Evolutionary conservation across 2,888 invertebrate genomes (phyloP).

Genomic region (Frankliniella fusca): DNA sequence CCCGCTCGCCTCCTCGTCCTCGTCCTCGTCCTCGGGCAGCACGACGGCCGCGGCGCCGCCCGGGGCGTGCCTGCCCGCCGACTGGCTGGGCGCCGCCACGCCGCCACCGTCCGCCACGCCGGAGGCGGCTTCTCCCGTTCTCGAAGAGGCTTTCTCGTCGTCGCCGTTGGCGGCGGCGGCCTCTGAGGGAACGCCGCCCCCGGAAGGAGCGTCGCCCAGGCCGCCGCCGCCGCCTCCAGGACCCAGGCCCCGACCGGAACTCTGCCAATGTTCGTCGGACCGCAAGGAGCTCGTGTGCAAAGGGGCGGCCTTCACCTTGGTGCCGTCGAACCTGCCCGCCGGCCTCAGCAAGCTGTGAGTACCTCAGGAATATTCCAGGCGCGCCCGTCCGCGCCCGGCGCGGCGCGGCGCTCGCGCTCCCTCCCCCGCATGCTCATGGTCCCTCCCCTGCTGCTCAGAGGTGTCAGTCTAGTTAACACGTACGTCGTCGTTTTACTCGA

Average conservation of each 20-base stretch:
- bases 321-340: conserved; percentile 4
- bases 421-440: too few relatives aligned
- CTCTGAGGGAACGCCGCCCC: background rate
- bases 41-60: background rate
- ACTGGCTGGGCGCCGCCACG: background rate
- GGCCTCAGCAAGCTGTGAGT: conserved; percentile 14
- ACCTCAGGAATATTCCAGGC: background rate
- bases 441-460: too few relatives aligned
- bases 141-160: background rate
- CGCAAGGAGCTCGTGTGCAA: conserved; percentile 11
- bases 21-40: background rate
- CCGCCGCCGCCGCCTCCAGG: background rate
- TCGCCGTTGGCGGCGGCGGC: background rate
- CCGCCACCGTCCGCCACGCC: background rate
- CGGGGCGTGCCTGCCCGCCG: background rate
- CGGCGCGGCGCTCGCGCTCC: background rate
- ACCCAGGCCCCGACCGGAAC: background rate
- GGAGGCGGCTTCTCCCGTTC: background rate
- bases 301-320: conserved; percentile 2
- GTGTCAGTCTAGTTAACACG: too few relatives aligned
- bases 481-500: too few relatives aligned
- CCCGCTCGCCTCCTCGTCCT: background rate
- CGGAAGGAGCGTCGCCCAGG: background rate
- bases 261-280: background rate
- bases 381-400: background rate